Evolutionary conservation across 37 sponge, comb jelly and placozoan genomes (phyloP).

Genomic region (Bolinopsis microptera): DNA sequence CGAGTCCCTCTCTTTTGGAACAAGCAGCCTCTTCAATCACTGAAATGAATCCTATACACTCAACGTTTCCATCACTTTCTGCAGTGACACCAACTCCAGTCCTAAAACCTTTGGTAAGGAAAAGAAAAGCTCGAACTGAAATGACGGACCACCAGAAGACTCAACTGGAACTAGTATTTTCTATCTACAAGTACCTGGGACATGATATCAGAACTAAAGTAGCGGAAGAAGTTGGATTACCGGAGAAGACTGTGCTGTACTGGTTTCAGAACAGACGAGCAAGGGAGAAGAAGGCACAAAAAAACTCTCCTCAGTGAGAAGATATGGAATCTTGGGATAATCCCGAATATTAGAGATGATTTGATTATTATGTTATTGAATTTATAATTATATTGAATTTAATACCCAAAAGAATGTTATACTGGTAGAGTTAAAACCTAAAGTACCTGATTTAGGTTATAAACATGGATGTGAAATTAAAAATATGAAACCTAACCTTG

Average conservation of each 20-base stretch:
- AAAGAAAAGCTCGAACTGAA: background rate
- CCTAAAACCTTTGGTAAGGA: background rate
- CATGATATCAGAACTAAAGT: conserved; percentile 23
- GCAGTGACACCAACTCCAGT: background rate
- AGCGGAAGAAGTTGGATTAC: conserved; percentile 5
- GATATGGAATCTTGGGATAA: background rate
- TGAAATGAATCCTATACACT: too few relatives aligned
- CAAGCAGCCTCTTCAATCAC: background rate
- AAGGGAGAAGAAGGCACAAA: background rate
- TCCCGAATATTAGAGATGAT: conserved; percentile 19
- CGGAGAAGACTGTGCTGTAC: conserved; percentile 41
- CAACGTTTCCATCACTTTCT: too few relatives aligned
- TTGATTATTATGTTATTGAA: background rate
- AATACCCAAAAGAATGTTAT: background rate
- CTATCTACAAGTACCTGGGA: conserved; percentile 33
- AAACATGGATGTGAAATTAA: too few relatives aligned
- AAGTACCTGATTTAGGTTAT: too few relatives aligned
- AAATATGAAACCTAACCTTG: too few relatives aligned
- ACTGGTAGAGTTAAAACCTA: too few relatives aligned
- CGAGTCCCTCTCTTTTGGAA: background rate
- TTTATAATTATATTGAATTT: background rate
- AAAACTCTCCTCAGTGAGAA: background rate
- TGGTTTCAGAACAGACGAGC: conserved; percentile 50
- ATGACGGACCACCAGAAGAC: background rate
- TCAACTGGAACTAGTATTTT: background rate